Evolutionary conservation across 1,140 invertebrate species (phyloP).

Genomic region (Octopus bimaculoides): DNA sequence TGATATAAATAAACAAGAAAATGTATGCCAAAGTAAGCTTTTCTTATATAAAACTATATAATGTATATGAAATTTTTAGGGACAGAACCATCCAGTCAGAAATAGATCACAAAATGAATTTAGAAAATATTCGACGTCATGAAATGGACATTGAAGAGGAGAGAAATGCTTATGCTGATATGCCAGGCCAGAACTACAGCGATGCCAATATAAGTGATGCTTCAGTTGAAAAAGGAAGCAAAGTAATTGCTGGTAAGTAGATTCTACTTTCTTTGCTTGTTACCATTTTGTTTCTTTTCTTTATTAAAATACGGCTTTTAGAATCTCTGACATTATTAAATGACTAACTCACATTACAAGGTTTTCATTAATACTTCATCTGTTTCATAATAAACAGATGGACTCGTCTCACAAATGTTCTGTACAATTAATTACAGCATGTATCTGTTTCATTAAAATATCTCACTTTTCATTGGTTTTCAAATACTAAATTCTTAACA

Average conservation of each 20-base stretch:
- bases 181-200: conserved; percentile 30
- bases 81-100: background rate
- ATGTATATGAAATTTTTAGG: background rate
- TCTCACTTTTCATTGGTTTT: no score
- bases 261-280: background rate
- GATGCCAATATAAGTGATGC: conserved; percentile 44
- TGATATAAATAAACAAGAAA: no score
- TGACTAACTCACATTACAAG: no score
- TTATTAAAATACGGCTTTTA: background rate
- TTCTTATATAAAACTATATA: background rate
- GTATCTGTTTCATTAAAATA: no score
- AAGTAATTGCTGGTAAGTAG: conserved; percentile 33
- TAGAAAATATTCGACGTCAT: conserved; percentile 45
- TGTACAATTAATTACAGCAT: no score
- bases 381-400: no score
- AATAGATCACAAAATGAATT: conserved; percentile 46
- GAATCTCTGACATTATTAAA: no score
- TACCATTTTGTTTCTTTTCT: background rate
- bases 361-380: no score
- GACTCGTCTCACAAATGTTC: no score
- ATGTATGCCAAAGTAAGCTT: no score
- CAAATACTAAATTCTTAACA: no score
- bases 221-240: conserved; percentile 36
- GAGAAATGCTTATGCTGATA: conserved; percentile 34
- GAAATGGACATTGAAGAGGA: conserved; percentile 50